Evolutionary conservation across 2,797 vertebrate genomes (phyloP), one percentile per base, ranked within the genome.

Genomic region (Anas capensis): DNA sequence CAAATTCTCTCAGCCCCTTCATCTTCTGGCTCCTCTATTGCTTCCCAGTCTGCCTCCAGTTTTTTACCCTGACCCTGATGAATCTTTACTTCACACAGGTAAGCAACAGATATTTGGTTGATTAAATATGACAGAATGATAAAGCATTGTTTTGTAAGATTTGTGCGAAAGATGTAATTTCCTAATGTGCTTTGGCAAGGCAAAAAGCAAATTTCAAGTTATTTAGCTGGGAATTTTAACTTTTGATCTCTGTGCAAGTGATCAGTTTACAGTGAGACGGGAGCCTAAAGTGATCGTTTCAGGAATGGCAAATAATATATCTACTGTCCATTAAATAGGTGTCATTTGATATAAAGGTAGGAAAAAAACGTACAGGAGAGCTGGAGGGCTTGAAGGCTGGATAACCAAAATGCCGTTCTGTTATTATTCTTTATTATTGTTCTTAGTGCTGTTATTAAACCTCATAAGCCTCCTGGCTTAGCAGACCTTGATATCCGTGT

Each of bases 21-120:
- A 97, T 98, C 96, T 99, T 99, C 98, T 99, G 99, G 99, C 98
- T 99, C 94, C 99, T 99, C 71, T 99, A 99, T 97, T 99, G 99
- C 98, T 99, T 99, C 94, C 99, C 99, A 3, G 99, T 99, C 66
- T 99, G 99, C 97, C 98, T 99, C 40, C 99, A 99, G 98, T 99
- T 99, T 98, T 99, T 99, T 98, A 99, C 99, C 0, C 98, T 99
- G 97, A 98, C 99, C 86, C 98, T 99, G 95, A 99, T 99, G 99
- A 99, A 99, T 97, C 98, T 99, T 29, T 99, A 99, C 98, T 99
- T 99, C 93, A 98, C 98, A 56, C 99, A 99, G 99, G 99, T 99
- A 98, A 98, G 98, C 51, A 95, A 95, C 20, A 90, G 42, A 49
- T 91, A 82, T 58, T 90, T 82, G 31, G 9, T 75, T 66, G 23